A percentile compares a stretch with the other conserved stretches of the same genome.
phyloP scores from a whole-genome alignment of 2,113 vertebrate genomes.

The Myrmecobius fasciatus region DNA sequence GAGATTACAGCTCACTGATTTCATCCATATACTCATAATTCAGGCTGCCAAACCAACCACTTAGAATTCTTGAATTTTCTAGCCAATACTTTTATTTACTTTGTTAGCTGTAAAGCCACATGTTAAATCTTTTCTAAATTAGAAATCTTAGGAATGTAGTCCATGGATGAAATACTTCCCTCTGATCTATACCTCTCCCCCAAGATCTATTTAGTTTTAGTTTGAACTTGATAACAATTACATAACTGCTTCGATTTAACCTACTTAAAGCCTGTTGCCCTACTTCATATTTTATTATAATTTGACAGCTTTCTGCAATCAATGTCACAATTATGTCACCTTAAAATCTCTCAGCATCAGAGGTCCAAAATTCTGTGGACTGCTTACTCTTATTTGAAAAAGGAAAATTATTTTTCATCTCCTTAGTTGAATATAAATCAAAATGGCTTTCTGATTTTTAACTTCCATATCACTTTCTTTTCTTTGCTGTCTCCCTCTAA shows the following conservation, averaged over 20 bases:
- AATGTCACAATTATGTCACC: slow-evolving; percentile 38
- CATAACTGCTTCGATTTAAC: background rate
- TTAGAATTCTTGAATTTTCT: slow-evolving; percentile 32
- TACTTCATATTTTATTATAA: background rate
- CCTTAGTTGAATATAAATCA: slow-evolving; percentile 54
- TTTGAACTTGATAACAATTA: background rate
- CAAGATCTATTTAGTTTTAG: background rate
- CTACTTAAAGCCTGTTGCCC: background rate
- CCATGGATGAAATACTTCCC: background rate
- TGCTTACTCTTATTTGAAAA: slow-evolving; percentile 48
- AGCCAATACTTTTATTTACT: background rate
- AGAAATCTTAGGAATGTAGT: background rate
- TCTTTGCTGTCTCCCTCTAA: background rate
- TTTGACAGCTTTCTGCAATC: slow-evolving; percentile 46
- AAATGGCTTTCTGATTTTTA: slow-evolving; percentile 22
- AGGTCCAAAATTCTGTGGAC: slow-evolving; percentile 8
- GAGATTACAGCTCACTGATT: background rate
- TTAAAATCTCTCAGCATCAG: slow-evolving; percentile 10
- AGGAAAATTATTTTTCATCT: slow-evolving; percentile 60
- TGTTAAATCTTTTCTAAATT: background rate
- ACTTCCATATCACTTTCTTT: background rate
- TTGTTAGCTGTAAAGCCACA: background rate
- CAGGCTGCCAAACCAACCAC: background rate
- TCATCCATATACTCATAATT: background rate
- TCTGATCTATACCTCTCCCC: background rate